These are phyloP conservation scores for Gavialis gangeticus DNA, from an alignment of 2,113 vertebrate genomes.

Conservation along the genomic window DNA sequence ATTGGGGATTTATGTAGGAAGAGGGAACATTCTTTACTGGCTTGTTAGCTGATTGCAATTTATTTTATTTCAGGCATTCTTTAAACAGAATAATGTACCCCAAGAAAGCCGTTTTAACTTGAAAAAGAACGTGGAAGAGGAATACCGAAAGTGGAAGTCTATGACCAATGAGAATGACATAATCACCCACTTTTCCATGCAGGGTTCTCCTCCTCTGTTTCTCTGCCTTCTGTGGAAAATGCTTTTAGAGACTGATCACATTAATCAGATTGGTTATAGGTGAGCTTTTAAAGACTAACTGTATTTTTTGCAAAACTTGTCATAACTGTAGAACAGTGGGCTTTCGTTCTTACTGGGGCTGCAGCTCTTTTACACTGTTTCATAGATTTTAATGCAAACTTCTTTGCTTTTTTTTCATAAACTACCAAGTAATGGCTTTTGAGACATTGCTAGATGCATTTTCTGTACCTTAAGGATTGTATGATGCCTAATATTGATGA, in stretches of 20 bases:
- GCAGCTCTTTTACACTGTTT: not conserved
- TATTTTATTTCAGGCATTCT: constrained; percentile 88
- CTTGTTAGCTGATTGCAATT: not conserved
- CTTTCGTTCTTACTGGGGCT: not conserved
- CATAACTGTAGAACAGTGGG: not conserved
- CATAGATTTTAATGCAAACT: not conserved
- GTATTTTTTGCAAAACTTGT: not conserved
- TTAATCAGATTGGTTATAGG: constrained; percentile 98
- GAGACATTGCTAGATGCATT: not conserved
- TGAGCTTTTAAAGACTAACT: constrained; percentile 55
- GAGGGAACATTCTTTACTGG: not conserved
- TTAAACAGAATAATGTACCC: constrained; percentile 98
- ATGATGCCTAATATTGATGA: not conserved
- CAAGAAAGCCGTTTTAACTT: constrained; percentile 99
- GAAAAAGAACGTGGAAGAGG: constrained; percentile 99
- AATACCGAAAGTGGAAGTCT: constrained; percentile 99
- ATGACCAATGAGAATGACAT: constrained; percentile 98
- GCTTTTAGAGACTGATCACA: constrained; percentile 97
- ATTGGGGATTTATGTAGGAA: not conserved
- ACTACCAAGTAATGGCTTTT: not conserved
- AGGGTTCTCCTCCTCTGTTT: constrained; percentile 94
- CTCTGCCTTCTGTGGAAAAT: constrained; percentile 99
- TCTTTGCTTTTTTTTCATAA: not conserved
- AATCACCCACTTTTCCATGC: constrained; percentile 95
- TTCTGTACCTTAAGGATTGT: not conserved